Base-by-base conservation (phyloP, 2,888 invertebrate genomes). In the Callyntrura guangdongensis region DNA sequence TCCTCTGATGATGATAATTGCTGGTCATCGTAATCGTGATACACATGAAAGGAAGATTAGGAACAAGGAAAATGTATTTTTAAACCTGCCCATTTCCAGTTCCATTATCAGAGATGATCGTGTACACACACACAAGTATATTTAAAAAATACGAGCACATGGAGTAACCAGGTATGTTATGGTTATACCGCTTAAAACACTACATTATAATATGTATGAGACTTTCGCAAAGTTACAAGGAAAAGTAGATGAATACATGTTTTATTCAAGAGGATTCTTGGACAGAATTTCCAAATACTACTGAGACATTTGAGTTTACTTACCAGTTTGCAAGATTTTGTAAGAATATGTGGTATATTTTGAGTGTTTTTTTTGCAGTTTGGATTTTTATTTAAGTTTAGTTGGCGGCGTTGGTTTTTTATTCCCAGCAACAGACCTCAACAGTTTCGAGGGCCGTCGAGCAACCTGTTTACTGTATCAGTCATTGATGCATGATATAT, bases 401-500 rank as follows among this genome's bases (percentile, higher is more conserved):
- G 36, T 36, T 36, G 36, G 36, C 36, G 36, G 36, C 36, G 36
- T 36, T 36, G 36, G 36, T 36, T 36, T 36, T 6, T 36, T 6
- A 2, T 36, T 36, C 36, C 36, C 6, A 36, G 6, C 36, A 36
- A 6, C 36, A 61, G 61, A 1, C 5, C 12, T 17, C 36, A 36
- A 36, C 36, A 36, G 36, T 36, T 36, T 36, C 36, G n/a, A 14
- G n/a, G 3, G 69, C 45, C 27, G 36, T 36, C 69, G 36, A 69
- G n/a, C 69, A 45, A n/a, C 69, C n/a, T n/a, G 27, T 14, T 69
- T 45, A 69, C 36, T 69, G 36, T 69, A 69, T 69, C 69, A 69
- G 20, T 27, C 20, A 36, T 45, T 69, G 69, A 69, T 69, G 69
- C 69, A 36, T 67, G 27, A 1, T 45, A 4, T 36, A 36, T 36